Base-by-base conservation (phyloP, 2,797 vertebrate genomes). In the Lacerta viridis region DNA sequence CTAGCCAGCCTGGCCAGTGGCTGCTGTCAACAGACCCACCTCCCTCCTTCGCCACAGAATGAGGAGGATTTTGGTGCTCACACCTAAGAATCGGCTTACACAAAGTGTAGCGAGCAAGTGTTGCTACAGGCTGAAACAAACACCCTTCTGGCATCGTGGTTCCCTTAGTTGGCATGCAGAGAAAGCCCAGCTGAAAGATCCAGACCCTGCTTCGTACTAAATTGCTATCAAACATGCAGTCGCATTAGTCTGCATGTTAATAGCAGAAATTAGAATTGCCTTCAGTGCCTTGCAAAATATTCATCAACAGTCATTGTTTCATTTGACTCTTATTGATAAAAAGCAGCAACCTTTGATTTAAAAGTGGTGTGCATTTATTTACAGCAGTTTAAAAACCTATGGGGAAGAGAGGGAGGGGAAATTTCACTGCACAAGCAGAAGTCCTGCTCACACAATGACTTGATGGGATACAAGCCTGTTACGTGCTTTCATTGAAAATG, bases 51-150 rank as follows among this genome's bases (percentile, higher is more conserved):
- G 18, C 15, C 41, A 29, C 66, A 55, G 55, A 88, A 1, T 1
- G 0, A 6, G 0, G 10, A 59, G 64, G 3, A 64, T 86, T 55
- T 13, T 29, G 2, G 2, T 64, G 68, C 59, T 59, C 0, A 83
- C 5, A 11, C 41, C 79, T 74, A 0, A 0, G 46, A 33, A 76
- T 2, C 0, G 5, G 3, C 4, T 86, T 23, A 5, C 75, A 5
- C 46, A 2, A n/a, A 43, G 39, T 3, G 41, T 20, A 23, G 33
- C 5, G 71, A 36, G 9, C 55, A 33, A 27, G 29, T n/a, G 29
- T 43, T 29, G 8, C 9, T 15, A n/a, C 55, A n/a, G 3, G 33
- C 33, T 10, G 15, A 18, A 36, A n/a, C 15, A 50, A 68, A 50
- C 27, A 36, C 39, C 39, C 43, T 68, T 33, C 33, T 23, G 39